Evolutionary conservation across 2,888 invertebrate species (phyloP), one percentile per base, ranked within the genome.

Genomic region (Ditylenchus weischeri): DNA sequence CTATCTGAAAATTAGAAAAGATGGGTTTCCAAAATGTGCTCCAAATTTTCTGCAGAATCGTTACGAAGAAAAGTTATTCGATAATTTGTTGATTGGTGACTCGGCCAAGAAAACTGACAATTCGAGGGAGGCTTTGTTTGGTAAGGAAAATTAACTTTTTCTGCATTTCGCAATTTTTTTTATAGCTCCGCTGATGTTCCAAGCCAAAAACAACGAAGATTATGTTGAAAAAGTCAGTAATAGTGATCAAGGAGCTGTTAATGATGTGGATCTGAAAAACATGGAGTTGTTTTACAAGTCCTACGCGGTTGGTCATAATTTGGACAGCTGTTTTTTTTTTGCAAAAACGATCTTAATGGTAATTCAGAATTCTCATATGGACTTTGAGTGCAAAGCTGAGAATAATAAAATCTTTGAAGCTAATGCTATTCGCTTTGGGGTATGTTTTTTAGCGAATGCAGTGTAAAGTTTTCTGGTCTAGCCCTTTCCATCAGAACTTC

Each of bases 321-420:
- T 54, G 11, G 21, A 54, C n/a, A 15, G 2, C 7, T 51, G 23
- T 54, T 11, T 15, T 23, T 11, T 23, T 15, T 4, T 54, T 51
- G 19, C 51, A 6, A 54, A 18, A 54, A 3, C 10, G 4, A 6
- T 21, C 4, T 29, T 54, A 15, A 54, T 23, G 13, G 7, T 18
- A 15, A 54, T 54, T 54, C n/a, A 54, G 54, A 10, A 54, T 54
- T 15, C 11, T 18, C 54, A 54, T 54, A 54, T 54, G 54, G 54
- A 54, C n/a, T 54, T 54, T 23, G 23, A 54, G 21, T 54, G 21
- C 21, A 10, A 4, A 2, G 21, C 11, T 15, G n/a, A 54, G 11
- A 29, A 11, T 5, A 54, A 29, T 29, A 1, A 54, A 43, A 43
- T 43, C 3, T 43, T 43, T 10, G 8, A 43, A 43, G 15, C 43